phyloP scores from a whole-genome alignment of 2,113 vertebrate species.

The Chloroceryle aenea region DNA sequence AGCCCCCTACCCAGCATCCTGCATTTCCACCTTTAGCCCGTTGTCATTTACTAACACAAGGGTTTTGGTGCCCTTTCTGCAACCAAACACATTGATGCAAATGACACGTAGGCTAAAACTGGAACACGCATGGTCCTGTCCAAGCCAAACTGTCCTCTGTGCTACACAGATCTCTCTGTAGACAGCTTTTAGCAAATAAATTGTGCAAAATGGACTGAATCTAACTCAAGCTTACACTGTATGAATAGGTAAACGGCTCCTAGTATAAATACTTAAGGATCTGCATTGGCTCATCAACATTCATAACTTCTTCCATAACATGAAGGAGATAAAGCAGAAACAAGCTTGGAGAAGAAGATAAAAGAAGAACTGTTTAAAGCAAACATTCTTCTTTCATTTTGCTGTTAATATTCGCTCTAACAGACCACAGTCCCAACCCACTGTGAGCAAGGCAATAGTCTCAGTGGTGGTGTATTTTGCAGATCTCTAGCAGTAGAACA shows the following conservation, averaged over 20 bases:
- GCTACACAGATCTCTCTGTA: not conserved
- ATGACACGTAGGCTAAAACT: not conserved
- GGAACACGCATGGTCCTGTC: not conserved
- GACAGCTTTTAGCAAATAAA: not conserved
- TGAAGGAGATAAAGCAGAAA: not conserved
- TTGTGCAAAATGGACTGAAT: not conserved
- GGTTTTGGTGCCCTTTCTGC: not conserved
- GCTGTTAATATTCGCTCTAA: slow-evolving; percentile 12
- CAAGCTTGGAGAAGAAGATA: not conserved
- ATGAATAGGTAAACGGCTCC: not conserved
- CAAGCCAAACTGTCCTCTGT: not conserved
- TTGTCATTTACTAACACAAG: not conserved
- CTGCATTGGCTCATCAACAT: not conserved
- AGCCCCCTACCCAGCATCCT: not conserved
- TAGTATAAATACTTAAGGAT: not conserved
- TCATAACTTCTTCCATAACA: not conserved
- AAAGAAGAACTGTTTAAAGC: not conserved
- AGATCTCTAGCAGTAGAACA: not conserved
- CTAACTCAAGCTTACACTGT: not conserved
- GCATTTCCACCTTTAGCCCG: not conserved
- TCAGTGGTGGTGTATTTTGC: not conserved
- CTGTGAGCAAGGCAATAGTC: not conserved
- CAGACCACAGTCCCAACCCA: not conserved
- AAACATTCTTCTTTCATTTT: not conserved
- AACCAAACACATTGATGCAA: not conserved